Evolutionary conservation across 2,797 vertebrate genomes (phyloP), one percentile per base, ranked within the genome.

Genomic region (Lophotriccus pileatus): DNA sequence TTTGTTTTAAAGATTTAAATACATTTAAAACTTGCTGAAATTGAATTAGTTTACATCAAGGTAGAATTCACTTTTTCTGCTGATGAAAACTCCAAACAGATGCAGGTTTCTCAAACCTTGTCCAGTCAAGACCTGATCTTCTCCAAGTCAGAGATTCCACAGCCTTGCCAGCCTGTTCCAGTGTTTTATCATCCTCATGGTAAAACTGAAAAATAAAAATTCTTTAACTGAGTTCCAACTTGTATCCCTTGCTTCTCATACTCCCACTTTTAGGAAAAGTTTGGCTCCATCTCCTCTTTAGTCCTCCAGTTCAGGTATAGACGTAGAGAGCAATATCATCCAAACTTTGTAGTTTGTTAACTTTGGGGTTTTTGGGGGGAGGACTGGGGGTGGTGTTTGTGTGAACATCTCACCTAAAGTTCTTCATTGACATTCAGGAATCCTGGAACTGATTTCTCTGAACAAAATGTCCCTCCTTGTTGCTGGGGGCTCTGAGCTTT

Each of bases 341-440:
- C 32, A 14, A 32, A 32, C 7, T 60, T 49, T 4, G 10, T 2
- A n/a, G 37, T 12, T 6, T 68, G 68, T 55, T 7, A 41, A 22
- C 0, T 17, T 77, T 32, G 21, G 66, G 14, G 21, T 1, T 10
- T n/a, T 41, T 7, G 16, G 12, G 0, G 0, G 0, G 24, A 28
- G 43, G 8, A 2, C 5, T 50, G 30, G 23, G 34, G 34, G 19
- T 12, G 19, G 0, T 69, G 39, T 36, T 34, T 69, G 14, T 68
- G 84, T 49, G 21, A 52, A 68, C 28, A 47, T 25, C 9, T 39
- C 63, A 9, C 58, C 72, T 80, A 46, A 70, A 66, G 30, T 27
- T 56, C 68, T 74, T 55, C 28, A 13, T 21, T 7, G 39, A 9
- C 17, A n/a, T 14, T 36, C 66, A 55, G 46, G 32, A 66, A 53